These are phyloP conservation scores for Butastur rufipennis DNA, from an alignment of 2,113 vertebrate species.

Conservation along the genomic window DNA sequence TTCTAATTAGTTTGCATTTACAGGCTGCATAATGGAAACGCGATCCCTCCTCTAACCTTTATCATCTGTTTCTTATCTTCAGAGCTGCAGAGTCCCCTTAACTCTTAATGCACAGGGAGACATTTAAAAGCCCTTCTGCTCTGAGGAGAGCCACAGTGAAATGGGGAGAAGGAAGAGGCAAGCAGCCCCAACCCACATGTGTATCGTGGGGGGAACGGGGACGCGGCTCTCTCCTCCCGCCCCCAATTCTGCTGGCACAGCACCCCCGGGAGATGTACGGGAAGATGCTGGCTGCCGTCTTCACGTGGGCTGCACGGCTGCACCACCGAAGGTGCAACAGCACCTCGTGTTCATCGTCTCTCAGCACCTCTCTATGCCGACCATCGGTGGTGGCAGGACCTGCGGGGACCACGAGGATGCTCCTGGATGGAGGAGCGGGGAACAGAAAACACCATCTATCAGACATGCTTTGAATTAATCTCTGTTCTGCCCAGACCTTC, in stretches of 20 bases:
- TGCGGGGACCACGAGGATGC: background rate
- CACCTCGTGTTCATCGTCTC: background rate
- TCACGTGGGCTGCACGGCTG: rapidly evolving
- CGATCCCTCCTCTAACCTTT: background rate
- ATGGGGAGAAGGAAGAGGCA: background rate
- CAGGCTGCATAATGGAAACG: background rate
- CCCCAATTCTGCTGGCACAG: background rate
- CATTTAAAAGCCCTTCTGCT: background rate
- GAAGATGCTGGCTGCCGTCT: background rate
- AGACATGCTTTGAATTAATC: background rate
- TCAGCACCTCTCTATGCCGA: rapidly evolving
- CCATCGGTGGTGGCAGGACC: background rate
- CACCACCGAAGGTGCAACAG: background rate
- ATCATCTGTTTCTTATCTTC: constrained; percentile 41
- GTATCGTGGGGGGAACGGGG: rapidly evolving
- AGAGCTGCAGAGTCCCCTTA: background rate
- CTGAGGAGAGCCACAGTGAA: background rate
- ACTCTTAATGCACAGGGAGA: background rate
- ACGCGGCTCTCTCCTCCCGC: rapidly evolving
- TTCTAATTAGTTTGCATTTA: background rate
- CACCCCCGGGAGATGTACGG: background rate
- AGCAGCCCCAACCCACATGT: rapidly evolving
- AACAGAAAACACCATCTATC: too few species aligned
- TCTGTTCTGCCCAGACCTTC: background rate
- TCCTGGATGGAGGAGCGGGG: background rate